Base-by-base conservation (phyloP, 2,888 invertebrate species). In the Synergus laeviventris region DNA sequence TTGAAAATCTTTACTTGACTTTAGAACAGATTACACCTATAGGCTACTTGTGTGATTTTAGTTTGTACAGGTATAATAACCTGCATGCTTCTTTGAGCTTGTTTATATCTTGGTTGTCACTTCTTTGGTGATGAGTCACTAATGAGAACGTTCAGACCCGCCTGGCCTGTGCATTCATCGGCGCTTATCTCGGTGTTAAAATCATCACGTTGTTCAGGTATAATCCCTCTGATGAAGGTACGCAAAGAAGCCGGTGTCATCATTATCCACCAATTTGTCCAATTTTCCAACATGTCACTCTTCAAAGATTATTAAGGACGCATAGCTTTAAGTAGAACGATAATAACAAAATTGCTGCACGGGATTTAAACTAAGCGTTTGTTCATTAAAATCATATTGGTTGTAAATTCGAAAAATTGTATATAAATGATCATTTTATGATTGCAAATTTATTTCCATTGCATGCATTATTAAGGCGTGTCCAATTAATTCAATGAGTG, bases 401-500 rank as follows among this genome's bases (percentile, higher is more conserved):
- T 31, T 31, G 31, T 31, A 31, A 31, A 31, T 31, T 31, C 39
- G 1, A 39, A 1, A 39, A 39, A 39, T 0, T 39, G 39, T 7
- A 49, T 16, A 49, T 49, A 16, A 49, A 56, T 24, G 56, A 56
- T 21, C 0, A 9, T 56, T 14, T 12, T 42, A 42, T 12, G 14
- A n/a, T 9, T n/a, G 5, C 21, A 56, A 56, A 45, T 31, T 7
- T 9, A 9, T 11, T 14, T 16, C 5, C 4, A 45, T 14, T 21
- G 24, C 16, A 31, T n/a, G 45, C 24, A 49, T 70, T 45, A 24
- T 49, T 0, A 49, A 76, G 81, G 85, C 84, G 82, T 86, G 85
- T 87, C 86, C 84, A 88, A 89, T 90, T 90, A 89, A 89, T 90
- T 87, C 86, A 86, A 86, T 83, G 86, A 88, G 86, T 88, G 89